phyloP scores from a whole-genome alignment of 2,888 invertebrate species.

The Bombylius discolor region DNA sequence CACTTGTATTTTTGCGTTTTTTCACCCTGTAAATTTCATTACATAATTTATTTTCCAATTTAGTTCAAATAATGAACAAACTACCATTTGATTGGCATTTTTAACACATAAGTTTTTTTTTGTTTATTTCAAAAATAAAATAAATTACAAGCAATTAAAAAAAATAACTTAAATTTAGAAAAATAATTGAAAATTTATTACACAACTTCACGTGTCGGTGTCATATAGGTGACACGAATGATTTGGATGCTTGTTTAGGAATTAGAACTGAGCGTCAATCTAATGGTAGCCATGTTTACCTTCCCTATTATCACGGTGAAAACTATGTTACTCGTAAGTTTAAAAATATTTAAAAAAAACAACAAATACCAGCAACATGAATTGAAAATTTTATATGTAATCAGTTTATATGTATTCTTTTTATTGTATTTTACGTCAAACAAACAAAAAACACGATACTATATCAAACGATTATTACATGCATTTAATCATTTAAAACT shows the following conservation, averaged over 20 bases:
- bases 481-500: too few relatives aligned
- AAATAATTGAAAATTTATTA: not conserved
- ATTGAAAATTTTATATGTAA: too few relatives aligned
- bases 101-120: slow-evolving; percentile 4
- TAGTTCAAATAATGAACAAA: not conserved
- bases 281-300: slow-evolving; percentile 67
- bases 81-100: slow-evolving; percentile 14
- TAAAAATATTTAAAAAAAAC: not conserved
- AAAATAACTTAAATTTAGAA: too few relatives aligned
- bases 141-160: too few relatives aligned
- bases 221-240: slow-evolving; percentile 30
- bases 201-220: not conserved
- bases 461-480: too few relatives aligned
- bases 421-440: too few relatives aligned
- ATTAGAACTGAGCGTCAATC: slow-evolving; percentile 56
- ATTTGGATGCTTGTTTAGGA: slow-evolving; percentile 35
- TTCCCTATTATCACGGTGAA: slow-evolving; percentile 74
- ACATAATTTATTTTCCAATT: too few relatives aligned
- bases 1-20: too few relatives aligned
- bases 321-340: slow-evolving; percentile 68
- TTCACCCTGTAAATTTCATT: too few relatives aligned
- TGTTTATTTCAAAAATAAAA: not conserved
- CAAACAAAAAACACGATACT: too few relatives aligned
- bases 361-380: too few relatives aligned
- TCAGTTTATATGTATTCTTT: too few relatives aligned